Percentiles rank a stretch among this genome's conserved stretches.
These are phyloP conservation scores for Antechinus stuartii DNA, from an alignment of 2,113 vertebrate species.

Conservation along the genomic window DNA sequence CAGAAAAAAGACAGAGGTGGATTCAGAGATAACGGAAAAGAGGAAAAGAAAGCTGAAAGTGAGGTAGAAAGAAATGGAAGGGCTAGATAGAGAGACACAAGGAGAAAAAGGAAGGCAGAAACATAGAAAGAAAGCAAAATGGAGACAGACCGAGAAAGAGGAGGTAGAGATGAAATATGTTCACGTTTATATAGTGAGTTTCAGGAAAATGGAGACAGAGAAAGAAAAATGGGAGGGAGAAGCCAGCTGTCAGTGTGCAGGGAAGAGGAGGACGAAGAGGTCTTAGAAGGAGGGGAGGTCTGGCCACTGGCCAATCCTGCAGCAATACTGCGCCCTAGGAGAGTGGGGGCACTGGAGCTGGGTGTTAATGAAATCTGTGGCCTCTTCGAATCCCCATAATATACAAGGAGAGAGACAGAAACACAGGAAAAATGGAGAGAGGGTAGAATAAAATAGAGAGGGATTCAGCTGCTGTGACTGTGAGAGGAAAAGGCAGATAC, in stretches of 20 bases:
- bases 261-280: not conserved
- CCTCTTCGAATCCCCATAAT: not conserved
- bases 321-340: slow-evolving; percentile 61
- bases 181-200: not conserved
- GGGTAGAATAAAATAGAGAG: not conserved
- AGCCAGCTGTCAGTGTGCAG: slow-evolving; percentile 35
- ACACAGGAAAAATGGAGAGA: not conserved
- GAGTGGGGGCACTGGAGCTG: not conserved
- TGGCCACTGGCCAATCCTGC: slow-evolving; percentile 77
- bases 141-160: not conserved
- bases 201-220: not conserved
- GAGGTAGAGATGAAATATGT: not conserved
- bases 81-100: not conserved
- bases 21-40: not conserved
- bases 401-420: not conserved
- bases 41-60: not conserved
- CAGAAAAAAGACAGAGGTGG: not conserved
- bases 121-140: not conserved
- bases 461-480: not conserved
- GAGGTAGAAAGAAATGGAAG: not conserved
- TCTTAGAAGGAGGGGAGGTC: not conserved
- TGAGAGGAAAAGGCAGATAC: not conserved
- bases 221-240: slow-evolving; percentile 32
- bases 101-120: not conserved
- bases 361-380: not conserved